Conservation (phyloP, 2,113 vertebrate species). For the Hippocampus mohnikei region DNA sequence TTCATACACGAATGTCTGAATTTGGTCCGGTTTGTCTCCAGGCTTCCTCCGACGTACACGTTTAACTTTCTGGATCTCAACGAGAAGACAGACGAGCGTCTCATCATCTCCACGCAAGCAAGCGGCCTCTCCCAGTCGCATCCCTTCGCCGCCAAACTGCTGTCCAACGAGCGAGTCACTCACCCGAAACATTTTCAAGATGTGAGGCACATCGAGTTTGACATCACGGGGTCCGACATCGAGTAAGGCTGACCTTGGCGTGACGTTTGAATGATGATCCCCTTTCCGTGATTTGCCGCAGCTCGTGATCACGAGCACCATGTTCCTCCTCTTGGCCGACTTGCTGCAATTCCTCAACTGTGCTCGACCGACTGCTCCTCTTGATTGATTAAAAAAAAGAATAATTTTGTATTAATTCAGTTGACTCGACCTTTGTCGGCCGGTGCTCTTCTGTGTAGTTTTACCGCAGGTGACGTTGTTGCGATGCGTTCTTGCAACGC, state of each 20-base stretch:
- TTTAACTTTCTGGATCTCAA: constrained; percentile 72
- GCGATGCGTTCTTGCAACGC: constrained; percentile 82
- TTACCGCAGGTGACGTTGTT: constrained; percentile 80
- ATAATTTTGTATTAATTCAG: neutral
- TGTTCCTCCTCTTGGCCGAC: too few species aligned
- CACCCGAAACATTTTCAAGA: constrained; percentile 86
- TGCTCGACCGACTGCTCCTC: too few species aligned
- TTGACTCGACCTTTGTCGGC: neutral
- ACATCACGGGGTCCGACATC: constrained; percentile 79
- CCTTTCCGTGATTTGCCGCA: too few species aligned
- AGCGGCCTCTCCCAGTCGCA: constrained; percentile 51
- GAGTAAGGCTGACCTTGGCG: constrained; percentile 68
- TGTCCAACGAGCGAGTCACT: constrained; percentile 81
- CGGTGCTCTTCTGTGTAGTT: constrained; percentile 63
- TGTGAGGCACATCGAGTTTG: constrained; percentile 86
- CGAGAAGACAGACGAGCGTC: neutral
- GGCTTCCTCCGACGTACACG: constrained; percentile 80
- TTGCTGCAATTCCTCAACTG: too few species aligned
- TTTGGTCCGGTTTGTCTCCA: constrained; percentile 37
- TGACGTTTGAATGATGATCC: neutral
- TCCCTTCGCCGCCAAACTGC: constrained; percentile 76
- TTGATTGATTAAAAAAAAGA: too few species aligned
- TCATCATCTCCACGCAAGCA: neutral
- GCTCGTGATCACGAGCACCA: too few species aligned
- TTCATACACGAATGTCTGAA: neutral